Evolutionary conservation across 2,113 vertebrate species (phyloP).

Genomic region (Petromus typicus): DNA sequence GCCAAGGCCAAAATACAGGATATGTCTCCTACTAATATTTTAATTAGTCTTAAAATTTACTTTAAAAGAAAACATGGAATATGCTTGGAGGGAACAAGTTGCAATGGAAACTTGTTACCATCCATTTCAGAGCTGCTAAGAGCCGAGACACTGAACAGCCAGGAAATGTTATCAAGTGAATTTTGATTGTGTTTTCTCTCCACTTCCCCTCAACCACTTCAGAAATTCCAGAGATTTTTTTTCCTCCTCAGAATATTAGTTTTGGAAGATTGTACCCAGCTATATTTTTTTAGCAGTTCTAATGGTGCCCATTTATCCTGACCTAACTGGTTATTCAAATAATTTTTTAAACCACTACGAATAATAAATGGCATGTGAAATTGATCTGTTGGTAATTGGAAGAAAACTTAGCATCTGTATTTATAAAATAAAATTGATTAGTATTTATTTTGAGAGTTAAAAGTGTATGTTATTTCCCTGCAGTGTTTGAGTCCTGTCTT

Average conservation of each 20-base stretch:
- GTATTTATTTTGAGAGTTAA: conserved; percentile 83
- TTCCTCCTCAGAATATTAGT: conserved; percentile 80
- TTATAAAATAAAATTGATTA: conserved; percentile 88
- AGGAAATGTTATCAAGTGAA: conserved; percentile 75
- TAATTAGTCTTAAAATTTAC: conserved; percentile 29
- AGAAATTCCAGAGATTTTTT: conserved; percentile 80
- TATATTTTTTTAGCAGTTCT: conserved; percentile 85
- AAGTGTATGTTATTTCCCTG: conserved; percentile 77
- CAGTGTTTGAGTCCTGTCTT: conserved; percentile 72
- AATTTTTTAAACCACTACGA: conserved; percentile 78
- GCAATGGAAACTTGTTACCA: conserved; percentile 16
- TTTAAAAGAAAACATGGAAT: conserved; percentile 25
- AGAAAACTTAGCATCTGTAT: conserved; percentile 85
- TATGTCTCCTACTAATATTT: conserved; percentile 34
- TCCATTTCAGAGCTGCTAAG: conserved; percentile 58
- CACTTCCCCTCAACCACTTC: conserved; percentile 66
- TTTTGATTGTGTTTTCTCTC: conserved; percentile 76
- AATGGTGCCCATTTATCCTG: conserved; percentile 83
- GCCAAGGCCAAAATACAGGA: neutral
- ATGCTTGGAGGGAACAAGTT: conserved; percentile 17
- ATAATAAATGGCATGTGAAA: conserved; percentile 82
- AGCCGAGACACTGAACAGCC: conserved; percentile 66
- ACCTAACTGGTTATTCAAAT: conserved; percentile 84
- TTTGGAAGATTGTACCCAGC: conserved; percentile 82
- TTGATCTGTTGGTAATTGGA: conserved; percentile 81